Conservation (phyloP, 1,140 invertebrate genomes). For the Bombus affinis region DNA sequence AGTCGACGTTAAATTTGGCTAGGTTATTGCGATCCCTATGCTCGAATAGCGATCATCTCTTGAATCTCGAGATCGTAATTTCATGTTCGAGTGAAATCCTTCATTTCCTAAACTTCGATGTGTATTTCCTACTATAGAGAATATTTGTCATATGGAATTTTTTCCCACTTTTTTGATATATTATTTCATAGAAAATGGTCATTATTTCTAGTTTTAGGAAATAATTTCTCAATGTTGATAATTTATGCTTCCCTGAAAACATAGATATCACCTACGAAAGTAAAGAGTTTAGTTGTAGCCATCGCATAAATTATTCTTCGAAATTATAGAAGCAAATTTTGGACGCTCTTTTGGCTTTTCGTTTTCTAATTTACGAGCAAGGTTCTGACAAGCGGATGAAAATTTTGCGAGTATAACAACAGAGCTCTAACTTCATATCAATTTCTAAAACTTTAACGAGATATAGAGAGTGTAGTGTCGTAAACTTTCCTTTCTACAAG, state of each 20-base stretch:
- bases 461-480: not conserved
- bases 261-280: not conserved
- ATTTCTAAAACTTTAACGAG: conserved; percentile 1
- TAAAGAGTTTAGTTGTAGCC: not conserved
- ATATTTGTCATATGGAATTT: not conserved
- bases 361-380: not conserved
- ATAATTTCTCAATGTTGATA: not conserved
- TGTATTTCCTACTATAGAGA: no score
- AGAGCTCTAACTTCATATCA: not conserved
- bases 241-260: not conserved
- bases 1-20: not conserved
- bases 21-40: not conserved
- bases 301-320: not conserved
- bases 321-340: not conserved
- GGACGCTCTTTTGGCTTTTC: not conserved
- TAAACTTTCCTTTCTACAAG: not conserved
- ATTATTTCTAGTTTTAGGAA: not conserved
- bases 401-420: not conserved
- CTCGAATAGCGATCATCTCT: not conserved
- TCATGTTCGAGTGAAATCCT: no score
- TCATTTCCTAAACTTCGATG: not conserved
- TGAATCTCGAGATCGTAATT: not conserved
- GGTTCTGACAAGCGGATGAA: not conserved
- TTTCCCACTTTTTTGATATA: not conserved
- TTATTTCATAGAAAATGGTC: not conserved